Evolutionary conservation across 2,797 vertebrate genomes (phyloP), one percentile per base, ranked within the genome.

Genomic region (Liparis tanakae): DNA sequence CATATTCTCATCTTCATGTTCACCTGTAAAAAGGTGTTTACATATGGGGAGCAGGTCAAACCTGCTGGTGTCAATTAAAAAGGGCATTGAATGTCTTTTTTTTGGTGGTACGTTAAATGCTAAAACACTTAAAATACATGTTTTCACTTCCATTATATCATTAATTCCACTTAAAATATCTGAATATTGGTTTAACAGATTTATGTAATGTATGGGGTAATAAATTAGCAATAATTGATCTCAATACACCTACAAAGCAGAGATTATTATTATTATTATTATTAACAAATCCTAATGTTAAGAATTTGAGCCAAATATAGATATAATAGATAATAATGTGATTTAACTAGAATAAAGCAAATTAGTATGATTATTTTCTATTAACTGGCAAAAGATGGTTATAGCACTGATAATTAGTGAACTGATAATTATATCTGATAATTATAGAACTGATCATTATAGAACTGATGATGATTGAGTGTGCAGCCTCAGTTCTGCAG

Each of bases 1-100:
- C 65, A 15, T 13, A 53, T 65, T 78, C 46, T 77, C 36, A 41
- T 46, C 41, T 43, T 15, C 41, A 1, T 43, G 14, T 15, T 44
- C 17, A 44, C 17, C 15, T 44, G 1, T 44, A 15, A 17, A 15
- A 44, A 44, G 1, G 43, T 44, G 1, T 44, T 15, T 17, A 5
- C 14, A 44, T 44, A 17, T 44, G 7, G 15, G 15, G 15, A 15
- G 41, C 41, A 4, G 6, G 14, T 44, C 7, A 17, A 44, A 1
- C 39, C 39, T 39, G 37, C 37, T 44, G 4, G 2, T 6, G 17
- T 3, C 17, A 8, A 46, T 46, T 46, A 18, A 12, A 46, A 18
- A 46, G 17, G 17, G 17, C 6, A 46, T 46, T 46, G 18, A 17
- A 46, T 46, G 17, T 46, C 8, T 8, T 8, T 9, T 14, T 6